Evolutionary conservation across 2,888 invertebrate genomes (phyloP).

Genomic region (Ceramica pisi): DNA sequence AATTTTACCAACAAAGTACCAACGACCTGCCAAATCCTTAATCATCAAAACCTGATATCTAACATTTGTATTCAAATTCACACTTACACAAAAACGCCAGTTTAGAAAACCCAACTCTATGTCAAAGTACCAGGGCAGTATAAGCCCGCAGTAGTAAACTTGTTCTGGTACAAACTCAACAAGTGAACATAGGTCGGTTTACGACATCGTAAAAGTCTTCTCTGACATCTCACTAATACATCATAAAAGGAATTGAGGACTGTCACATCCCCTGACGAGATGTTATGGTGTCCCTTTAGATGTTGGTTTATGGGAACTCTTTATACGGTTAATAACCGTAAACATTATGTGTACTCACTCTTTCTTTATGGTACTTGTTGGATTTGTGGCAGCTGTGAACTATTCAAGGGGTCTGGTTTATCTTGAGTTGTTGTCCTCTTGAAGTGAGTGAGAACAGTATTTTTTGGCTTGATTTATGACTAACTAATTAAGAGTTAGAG

Average conservation of each 20-base stretch:
- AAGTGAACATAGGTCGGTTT: slow-evolving; percentile 87
- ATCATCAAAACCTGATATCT: slow-evolving; percentile 64
- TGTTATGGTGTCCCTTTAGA: slow-evolving; percentile 70
- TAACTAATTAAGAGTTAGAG: too few relatives aligned
- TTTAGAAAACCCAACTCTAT: slow-evolving; percentile 47
- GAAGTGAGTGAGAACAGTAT: slow-evolving; percentile 12
- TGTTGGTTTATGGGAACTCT: slow-evolving; percentile 72
- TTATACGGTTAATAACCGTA: slow-evolving; percentile 77
- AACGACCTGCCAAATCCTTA: slow-evolving; percentile 62
- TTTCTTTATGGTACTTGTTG: slow-evolving; percentile 67
- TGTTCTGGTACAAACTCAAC: slow-evolving; percentile 75
- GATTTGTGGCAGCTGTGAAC: slow-evolving; percentile 49
- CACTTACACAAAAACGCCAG: slow-evolving; percentile 8
- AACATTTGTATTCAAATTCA: slow-evolving; percentile 71
- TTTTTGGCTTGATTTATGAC: too few relatives aligned
- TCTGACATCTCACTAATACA: slow-evolving; percentile 87
- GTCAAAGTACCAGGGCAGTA: slow-evolving; percentile 31
- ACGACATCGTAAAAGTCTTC: slow-evolving; percentile 83
- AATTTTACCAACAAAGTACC: slow-evolving; percentile 56
- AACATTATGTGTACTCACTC: slow-evolving; percentile 68
- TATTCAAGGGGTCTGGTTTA: background rate
- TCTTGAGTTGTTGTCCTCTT: slow-evolving; percentile 7
- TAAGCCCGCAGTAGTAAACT: slow-evolving; percentile 35
- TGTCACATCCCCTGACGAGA: slow-evolving; percentile 71
- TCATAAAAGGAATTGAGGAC: slow-evolving; percentile 81